These are phyloP conservation scores for Eudasyphora cyanicolor DNA, from an alignment of 2,888 invertebrate species.

Conservation along the genomic window DNA sequence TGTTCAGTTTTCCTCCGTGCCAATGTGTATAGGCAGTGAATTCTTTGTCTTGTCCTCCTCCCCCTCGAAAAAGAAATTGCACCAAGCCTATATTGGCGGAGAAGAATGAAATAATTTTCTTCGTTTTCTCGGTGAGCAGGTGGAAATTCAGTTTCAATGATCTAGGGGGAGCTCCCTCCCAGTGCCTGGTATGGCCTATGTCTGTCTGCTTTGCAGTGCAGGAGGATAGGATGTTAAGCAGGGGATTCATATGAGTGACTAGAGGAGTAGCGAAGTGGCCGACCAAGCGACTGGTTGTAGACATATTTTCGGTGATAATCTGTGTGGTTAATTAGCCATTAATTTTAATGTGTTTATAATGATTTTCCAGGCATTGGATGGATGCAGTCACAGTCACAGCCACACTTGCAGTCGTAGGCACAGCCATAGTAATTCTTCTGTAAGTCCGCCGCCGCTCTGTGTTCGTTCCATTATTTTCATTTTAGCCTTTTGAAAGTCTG, in stretches of 20 bases:
- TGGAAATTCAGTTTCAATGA: conserved; percentile 50
- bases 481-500: neutral
- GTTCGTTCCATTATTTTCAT: neutral
- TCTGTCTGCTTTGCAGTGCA: neutral
- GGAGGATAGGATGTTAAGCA: conserved; percentile 21
- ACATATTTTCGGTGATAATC: conserved; percentile 62
- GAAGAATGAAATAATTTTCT: conserved; percentile 26
- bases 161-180: conserved; percentile 37
- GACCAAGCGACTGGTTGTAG: neutral
- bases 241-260: too few relatives aligned
- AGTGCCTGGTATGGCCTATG: conserved; percentile 13
- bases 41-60: too few relatives aligned
- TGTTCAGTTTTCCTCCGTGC: conserved; percentile 17
- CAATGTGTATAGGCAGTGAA: too few relatives aligned
- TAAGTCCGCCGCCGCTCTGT: neutral
- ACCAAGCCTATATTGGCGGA: neutral
- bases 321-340: conserved; percentile 66
- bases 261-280: too few relatives aligned
- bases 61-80: conserved; percentile 11
- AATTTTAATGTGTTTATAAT: conserved; percentile 66
- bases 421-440: neutral
- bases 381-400: too few relatives aligned
- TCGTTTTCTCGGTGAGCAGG: conserved; percentile 55
- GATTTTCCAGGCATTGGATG: conserved; percentile 46
- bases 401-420: too few relatives aligned